A percentile compares a stretch with the other conserved stretches of the same genome.
Evolutionary conservation across 1,140 invertebrate species (phyloP).

Genomic region (Drosophila sp.): DNA sequence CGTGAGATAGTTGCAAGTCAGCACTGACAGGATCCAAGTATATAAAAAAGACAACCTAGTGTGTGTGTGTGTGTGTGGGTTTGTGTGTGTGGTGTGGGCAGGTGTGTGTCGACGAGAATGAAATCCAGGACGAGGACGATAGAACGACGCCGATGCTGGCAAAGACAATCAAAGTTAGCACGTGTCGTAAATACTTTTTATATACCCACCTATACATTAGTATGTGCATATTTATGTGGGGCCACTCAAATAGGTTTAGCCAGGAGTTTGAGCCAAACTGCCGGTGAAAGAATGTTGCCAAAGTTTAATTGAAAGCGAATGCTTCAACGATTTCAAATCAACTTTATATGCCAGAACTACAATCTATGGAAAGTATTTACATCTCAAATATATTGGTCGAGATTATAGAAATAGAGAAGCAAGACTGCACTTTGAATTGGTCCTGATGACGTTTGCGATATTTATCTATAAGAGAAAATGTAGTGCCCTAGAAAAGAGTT

Average conservation of each 20-base stretch:
- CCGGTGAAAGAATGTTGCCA: conserved; percentile 12
- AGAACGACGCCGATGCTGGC: conserved; percentile 21
- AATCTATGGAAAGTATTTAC: background rate
- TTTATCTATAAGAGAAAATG: no score
- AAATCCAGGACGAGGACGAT: background rate
- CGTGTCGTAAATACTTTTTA: conserved; percentile 60
- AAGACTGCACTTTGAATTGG: no score
- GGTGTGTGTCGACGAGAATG: background rate
- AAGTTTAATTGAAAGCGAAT: conserved; percentile 51
- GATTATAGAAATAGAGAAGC: no score
- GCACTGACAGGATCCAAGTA: conserved; percentile 41
- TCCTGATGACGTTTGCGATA: no score
- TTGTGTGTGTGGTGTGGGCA: background rate
- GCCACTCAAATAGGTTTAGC: conserved; percentile 36
- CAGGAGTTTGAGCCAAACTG: background rate
- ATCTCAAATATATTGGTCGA: background rate
- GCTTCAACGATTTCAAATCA: conserved; percentile 7
- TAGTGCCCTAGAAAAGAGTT: no score
- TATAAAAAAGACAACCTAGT: conserved; percentile 2
- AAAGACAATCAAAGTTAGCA: conserved; percentile 62
- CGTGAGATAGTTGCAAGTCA: conserved; percentile 57
- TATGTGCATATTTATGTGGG: conserved; percentile 60
- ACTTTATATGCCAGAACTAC: background rate
- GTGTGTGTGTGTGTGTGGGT: background rate
- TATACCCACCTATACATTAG: conserved; percentile 47